These are phyloP conservation scores for Mormyrus lacerda DNA, from an alignment of 2,113 vertebrate species.

Conservation along the genomic window DNA sequence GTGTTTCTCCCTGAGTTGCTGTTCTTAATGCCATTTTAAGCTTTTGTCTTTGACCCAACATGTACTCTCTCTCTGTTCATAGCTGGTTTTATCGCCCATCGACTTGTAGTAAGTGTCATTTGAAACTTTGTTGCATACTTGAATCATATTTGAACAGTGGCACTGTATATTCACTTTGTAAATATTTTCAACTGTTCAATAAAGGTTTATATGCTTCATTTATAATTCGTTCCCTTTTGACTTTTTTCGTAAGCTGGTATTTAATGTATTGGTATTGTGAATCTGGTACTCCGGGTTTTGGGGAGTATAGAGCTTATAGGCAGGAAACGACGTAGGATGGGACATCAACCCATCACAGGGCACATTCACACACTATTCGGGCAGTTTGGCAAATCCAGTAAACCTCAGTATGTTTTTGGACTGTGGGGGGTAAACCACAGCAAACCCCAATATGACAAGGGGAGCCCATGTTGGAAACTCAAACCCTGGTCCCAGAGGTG, in stretches of 20 bases:
- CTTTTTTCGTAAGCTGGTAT: not conserved
- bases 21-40: not conserved
- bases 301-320: not conserved
- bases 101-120: not conserved
- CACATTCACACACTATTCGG: not conserved
- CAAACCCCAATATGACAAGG: not conserved
- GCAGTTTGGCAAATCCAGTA: too few species aligned
- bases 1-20: conserved; percentile 7
- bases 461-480: not conserved
- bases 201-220: conserved; percentile 52
- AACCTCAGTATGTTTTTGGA: too few species aligned
- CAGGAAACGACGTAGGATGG: not conserved
- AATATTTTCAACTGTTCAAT: conserved; percentile 46
- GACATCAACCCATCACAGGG: not conserved
- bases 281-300: not conserved
- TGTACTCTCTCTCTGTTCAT: not conserved
- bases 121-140: conserved; percentile 27
- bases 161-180: conserved; percentile 47
- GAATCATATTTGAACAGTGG: conserved; percentile 26
- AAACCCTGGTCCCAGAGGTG: not conserved
- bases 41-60: not conserved
- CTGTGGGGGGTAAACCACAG: too few species aligned
- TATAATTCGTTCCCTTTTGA: conserved; percentile 22
- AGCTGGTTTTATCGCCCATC: not conserved
- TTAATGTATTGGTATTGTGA: not conserved